These are phyloP conservation scores for Gymnodraco acuticeps DNA, from an alignment of 2,797 vertebrate genomes.

Conservation along the genomic window DNA sequence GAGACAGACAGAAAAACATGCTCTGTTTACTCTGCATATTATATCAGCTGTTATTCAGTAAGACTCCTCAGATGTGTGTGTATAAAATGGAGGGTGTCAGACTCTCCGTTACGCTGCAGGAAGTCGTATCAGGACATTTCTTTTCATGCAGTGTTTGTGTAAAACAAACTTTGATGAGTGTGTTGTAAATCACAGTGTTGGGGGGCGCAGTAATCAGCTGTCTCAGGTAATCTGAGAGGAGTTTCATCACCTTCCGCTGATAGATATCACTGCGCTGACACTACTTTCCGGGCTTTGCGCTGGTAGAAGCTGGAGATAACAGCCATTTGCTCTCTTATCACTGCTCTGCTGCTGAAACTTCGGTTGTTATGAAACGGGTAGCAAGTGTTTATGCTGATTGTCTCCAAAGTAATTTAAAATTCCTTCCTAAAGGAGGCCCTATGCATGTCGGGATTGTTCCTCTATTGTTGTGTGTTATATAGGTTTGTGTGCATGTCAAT, in stretches of 20 bases:
- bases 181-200: slow-evolving; percentile 32
- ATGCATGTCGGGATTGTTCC: no score
- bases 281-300: background rate
- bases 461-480: no score
- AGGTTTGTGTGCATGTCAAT: no score
- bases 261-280: slow-evolving; percentile 6
- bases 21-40: background rate
- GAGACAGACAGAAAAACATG: slow-evolving; percentile 7
- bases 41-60: background rate
- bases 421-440: background rate
- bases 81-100: slow-evolving; percentile 12
- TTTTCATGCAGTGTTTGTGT: slow-evolving; percentile 10
- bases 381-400: slow-evolving; percentile 7
- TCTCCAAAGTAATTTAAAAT: background rate
- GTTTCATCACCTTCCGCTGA: slow-evolving; percentile 28
- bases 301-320: slow-evolving; percentile 9
- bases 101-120: background rate
- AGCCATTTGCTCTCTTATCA: background rate
- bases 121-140: background rate
- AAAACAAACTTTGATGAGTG: slow-evolving; percentile 43
- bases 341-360: background rate
- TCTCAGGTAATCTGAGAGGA: slow-evolving; percentile 35
- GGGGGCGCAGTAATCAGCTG: slow-evolving; percentile 46
- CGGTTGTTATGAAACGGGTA: background rate
- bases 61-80: background rate